Conservation (phyloP, 2,113 vertebrate genomes). For the Panurus biarmicus region DNA sequence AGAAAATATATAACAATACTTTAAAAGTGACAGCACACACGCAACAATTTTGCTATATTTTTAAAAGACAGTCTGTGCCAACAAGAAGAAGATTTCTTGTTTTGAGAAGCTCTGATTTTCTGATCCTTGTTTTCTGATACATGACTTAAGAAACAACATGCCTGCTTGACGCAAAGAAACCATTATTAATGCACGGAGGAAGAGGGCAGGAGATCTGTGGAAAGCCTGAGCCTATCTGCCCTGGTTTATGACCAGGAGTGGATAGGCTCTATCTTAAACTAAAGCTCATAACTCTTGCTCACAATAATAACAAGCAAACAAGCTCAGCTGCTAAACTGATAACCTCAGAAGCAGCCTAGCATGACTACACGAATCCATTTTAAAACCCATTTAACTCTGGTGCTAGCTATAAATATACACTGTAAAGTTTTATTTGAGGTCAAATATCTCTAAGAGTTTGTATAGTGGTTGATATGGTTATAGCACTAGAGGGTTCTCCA, state of each 20-base stretch:
- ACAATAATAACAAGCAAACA: neutral
- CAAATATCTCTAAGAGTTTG: neutral
- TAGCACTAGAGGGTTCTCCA: neutral
- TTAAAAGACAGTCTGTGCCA: neutral
- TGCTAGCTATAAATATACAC: neutral
- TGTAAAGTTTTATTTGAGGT: neutral
- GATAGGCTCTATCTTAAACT: neutral
- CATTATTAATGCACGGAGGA: neutral
- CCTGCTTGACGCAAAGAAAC: neutral
- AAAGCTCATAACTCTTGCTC: neutral
- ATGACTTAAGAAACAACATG: neutral
- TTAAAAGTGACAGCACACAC: neutral
- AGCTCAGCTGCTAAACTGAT: neutral
- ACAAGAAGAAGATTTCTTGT: neutral
- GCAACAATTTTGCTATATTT: neutral
- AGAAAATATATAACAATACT: neutral
- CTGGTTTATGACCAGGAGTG: neutral
- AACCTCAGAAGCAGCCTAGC: neutral
- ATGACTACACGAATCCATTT: neutral
- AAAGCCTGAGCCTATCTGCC: neutral
- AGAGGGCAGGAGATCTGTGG: neutral
- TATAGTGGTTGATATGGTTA: neutral
- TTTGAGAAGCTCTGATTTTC: neutral
- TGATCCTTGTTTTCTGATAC: neutral
- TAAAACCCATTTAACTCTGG: neutral